Evolutionary conservation across 1,140 invertebrate species (phyloP), one percentile per base, ranked within the genome.

Genomic region (Lordiphosa mommai): DNA sequence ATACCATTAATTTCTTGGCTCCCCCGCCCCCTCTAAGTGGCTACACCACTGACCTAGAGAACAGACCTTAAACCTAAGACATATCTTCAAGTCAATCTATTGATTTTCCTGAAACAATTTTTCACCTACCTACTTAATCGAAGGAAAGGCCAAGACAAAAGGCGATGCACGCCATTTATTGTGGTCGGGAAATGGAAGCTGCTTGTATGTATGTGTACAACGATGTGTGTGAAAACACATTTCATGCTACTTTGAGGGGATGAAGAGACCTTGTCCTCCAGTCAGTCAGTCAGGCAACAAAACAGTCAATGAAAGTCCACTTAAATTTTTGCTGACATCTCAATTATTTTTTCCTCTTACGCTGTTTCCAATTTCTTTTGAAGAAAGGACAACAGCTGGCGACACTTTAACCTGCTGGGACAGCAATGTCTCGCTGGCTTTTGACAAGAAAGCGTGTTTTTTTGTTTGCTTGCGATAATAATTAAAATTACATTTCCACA

Each of bases 301-400:
- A 79, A 56, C 65, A 80, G 74, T 82, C 76, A 77, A 82, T 82
- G 77, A 82, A 82, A 82, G 77, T 84, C 77, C 76, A 84, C 77
- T 84, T 84, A 70, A 80, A 77, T 84, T 84, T 84, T 68, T 69
- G 72, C 72, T 74, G 76, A 84, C 76, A 82, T 84, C 67, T 82
- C 76, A 82, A 82, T 82, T 82, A 82, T 84, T 82, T 82, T 82
- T 82, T 41, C 53, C 76, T 79, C 56, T 66, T 68, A 51, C 30
- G 38, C 46, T 32, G 46, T 61, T 16, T 32, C 61, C 40, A 47
- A 9, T 51, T 59, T 37, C 40, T 32, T 38, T 44, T 27, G 38
- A 36, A 37, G 27, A 14, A 17, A 32, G 43, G 23, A 33, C 36
- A 13, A 33, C 23, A 14, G 61, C 38, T n/a, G 41, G 44, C 8